A percentile compares a stretch with the other conserved stretches of the same genome.
phyloP scores from a whole-genome alignment of 2,113 vertebrate species.

The Elanus axillaris region DNA sequence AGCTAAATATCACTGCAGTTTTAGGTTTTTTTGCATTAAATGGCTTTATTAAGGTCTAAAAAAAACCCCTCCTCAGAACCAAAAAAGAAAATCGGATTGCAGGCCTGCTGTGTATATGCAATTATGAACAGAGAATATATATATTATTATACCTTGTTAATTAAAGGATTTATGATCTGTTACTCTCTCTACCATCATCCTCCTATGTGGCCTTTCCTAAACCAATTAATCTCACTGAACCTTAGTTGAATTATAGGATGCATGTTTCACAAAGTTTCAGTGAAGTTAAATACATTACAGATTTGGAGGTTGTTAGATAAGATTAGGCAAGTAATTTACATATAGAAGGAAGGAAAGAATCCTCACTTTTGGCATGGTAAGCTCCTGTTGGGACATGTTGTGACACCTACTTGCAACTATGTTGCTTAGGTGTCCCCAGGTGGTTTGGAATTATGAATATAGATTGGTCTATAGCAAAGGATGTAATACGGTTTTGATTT shows the following conservation, averaged over 20 bases:
- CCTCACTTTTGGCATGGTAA: background rate
- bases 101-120: slow-evolving; percentile 3
- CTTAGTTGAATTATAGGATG: slow-evolving; percentile 13
- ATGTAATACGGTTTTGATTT: background rate
- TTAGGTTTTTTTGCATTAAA: background rate
- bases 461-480: background rate
- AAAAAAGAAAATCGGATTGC: background rate
- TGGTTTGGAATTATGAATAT: background rate
- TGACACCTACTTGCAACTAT: background rate
- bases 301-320: background rate
- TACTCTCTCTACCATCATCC: slow-evolving; percentile 16
- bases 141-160: slow-evolving; percentile 36
- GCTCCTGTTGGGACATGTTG: background rate
- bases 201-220: slow-evolving; percentile 41
- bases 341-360: background rate
- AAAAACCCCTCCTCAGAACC: background rate
- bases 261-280: background rate
- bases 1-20: background rate
- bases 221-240: slow-evolving; percentile 39
- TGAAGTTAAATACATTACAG: slow-evolving; percentile 22
- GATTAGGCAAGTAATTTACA: background rate
- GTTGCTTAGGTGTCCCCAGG: background rate
- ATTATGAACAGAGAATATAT: slow-evolving; percentile 16
- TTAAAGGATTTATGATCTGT: slow-evolving; percentile 21
- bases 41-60: background rate